Conservation (phyloP, 2,797 vertebrate genomes). For the Discoglossus pictus region DNA sequence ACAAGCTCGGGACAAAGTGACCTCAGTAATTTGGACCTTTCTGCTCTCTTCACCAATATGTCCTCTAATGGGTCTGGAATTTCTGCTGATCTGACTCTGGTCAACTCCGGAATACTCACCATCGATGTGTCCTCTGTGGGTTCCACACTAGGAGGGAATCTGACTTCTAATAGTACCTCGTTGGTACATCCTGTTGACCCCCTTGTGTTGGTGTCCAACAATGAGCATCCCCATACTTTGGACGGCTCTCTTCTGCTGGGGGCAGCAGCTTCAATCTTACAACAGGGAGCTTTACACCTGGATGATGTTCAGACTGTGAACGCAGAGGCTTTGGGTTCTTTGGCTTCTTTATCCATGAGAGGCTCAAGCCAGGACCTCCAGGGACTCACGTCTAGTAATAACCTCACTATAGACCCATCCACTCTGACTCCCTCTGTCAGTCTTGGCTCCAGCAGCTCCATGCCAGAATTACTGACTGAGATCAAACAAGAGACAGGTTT, state of each 20-base stretch:
- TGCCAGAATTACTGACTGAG: constrained; percentile 76
- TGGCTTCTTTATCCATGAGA: constrained; percentile 80
- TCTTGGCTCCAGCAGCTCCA: constrained; percentile 63
- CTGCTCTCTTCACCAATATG: constrained; percentile 85
- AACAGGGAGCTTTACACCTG: constrained; percentile 80
- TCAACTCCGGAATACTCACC: constrained; percentile 88
- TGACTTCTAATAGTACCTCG: constrained; percentile 61
- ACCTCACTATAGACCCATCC: constrained; percentile 68
- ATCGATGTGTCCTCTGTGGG: constrained; percentile 85
- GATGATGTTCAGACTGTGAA: constrained; percentile 88
- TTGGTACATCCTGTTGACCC: constrained; percentile 82
- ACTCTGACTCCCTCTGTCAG: constrained; percentile 67
- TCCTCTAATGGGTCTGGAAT: constrained; percentile 70
- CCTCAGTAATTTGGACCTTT: constrained; percentile 85
- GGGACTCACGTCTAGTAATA: constrained; percentile 74
- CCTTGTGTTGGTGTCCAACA: constrained; percentile 80
- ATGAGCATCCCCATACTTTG: constrained; percentile 77
- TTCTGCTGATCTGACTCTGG: constrained; percentile 81
- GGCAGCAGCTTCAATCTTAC: constrained; percentile 72
- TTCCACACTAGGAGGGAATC: constrained; percentile 70
- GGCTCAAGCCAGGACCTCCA: constrained; percentile 71
- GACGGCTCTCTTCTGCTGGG: constrained; percentile 78
- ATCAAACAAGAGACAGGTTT: constrained; percentile 71
- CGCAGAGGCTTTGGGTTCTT: constrained; percentile 81
- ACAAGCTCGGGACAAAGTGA: constrained; percentile 81